Base-by-base conservation (phyloP, 2,888 invertebrate species). In the Thecocarcelia acutangulata region DNA sequence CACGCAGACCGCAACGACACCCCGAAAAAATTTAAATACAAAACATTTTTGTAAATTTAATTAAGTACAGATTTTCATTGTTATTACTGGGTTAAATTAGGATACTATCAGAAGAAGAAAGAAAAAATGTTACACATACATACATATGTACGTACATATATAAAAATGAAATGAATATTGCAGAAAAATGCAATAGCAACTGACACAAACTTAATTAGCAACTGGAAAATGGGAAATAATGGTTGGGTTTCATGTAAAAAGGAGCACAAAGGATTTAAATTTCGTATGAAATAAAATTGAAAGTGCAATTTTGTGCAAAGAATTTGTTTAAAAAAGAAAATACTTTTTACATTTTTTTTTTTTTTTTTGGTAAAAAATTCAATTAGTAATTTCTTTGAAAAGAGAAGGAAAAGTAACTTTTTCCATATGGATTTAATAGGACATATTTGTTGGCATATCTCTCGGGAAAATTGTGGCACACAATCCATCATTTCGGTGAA, bases 31-130 rank as follows among this genome's bases (percentile, higher is more conserved):
- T 44, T 44, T 64, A 56, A 28, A 77, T 15, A 54, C 17, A 69
- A 78, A 72, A 59, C 58, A 24, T 72, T 78, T 73, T 78, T 72
- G 33, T 52, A 66, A 78, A 78, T 72, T 78, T 72, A 78, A 78
- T 78, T 66, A 78, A 72, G 37, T 52, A 24, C 44, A 52, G 50
- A 42, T 44, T 64, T 73, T 59, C 59, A 28, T 64, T 59, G 28
- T 28, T 63, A 54, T 68, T 66, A 46, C 66, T 72, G 66, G 44
- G 17, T 72, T 72, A 48, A 64, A 78, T 78, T 72, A 72, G 52
- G 21, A 61, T 68, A 21, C 15, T 21, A 19, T 12, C 3, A 54
- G 33, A 52, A 59, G 40, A 37, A 54, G 33, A 46, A 37, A 4
- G 24, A 37, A 15, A 17, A n/a, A 42, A 24, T n/a, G n/a, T n/a